Base-by-base conservation (phyloP, 2,888 invertebrate genomes). In the Cheilosia impressa region DNA sequence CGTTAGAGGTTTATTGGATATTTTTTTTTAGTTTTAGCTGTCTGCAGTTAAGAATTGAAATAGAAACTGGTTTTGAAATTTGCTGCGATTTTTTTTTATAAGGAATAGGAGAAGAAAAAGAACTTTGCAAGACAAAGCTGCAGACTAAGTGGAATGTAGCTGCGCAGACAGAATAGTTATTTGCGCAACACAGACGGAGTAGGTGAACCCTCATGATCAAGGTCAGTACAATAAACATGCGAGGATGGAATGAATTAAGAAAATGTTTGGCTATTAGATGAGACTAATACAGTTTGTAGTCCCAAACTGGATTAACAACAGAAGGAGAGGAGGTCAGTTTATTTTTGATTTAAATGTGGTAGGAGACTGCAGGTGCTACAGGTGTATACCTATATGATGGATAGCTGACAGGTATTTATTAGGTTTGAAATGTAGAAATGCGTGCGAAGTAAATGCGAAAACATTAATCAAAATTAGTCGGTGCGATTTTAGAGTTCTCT, bases 91-190 rank as follows among this genome's bases (percentile, higher is more conserved):
- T 69, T 31, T 50, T 24, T 41, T 17, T 55, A n/a, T 10, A 41
- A 38, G 60, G 52, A 69, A 78, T 55, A 65, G 73, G 13, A 52
- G 50, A 45, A 58, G 58, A 24, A 58, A 43, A 50, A 57, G 47
- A 24, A 19, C 13, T 62, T 24, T 34, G 60, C 27, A 77, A 78
- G 57, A 75, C 69, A 75, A 77, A 82, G 60, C 47, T 71, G 43
- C 75, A 75, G 79, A 79, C 79, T 55, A 73, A 75, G 63, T 47
- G 84, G 84, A 71, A 84, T 84, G 79, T 84, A 84, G 63, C 79
- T 69, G 84, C 73, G 73, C 83, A 83, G 83, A 83, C 78, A 27
- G 78, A 83, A 83, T 83, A 83, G 73, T 69, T 63, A 73, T 72
- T 73, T 78, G 76, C 60, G 22, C 52, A 65, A 65, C 47, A 34